Percentiles rank a stretch among this genome's conserved stretches.
phyloP scores from a whole-genome alignment of 2,797 vertebrate species.

The Coregonus ussuriensis region DNA sequence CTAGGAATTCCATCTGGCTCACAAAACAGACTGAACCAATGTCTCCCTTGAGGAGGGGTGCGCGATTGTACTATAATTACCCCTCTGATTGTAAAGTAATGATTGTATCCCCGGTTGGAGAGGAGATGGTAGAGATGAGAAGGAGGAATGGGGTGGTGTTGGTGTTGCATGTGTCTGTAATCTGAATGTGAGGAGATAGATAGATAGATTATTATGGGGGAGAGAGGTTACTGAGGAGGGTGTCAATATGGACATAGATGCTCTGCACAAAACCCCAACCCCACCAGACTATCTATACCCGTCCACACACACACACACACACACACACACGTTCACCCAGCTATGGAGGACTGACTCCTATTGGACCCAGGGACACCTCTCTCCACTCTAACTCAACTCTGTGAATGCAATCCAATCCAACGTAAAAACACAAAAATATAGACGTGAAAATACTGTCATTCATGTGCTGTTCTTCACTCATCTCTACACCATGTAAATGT shows the following conservation, averaged over 20 bases:
- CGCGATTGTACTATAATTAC: conserved; percentile 41
- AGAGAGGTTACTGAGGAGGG: conserved; percentile 21
- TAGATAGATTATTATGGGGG: conserved; percentile 25
- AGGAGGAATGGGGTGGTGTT: conserved; percentile 38
- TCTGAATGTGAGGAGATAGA: conserved; percentile 36
- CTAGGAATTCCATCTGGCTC: too few species aligned
- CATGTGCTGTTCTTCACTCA: conserved; percentile 75
- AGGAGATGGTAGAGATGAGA: conserved; percentile 1
- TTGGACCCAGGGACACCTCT: conserved; percentile 22
- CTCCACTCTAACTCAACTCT: conserved; percentile 7
- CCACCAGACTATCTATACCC: conserved; percentile 18
- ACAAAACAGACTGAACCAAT: conserved; percentile 25
- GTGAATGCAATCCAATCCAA: conserved; percentile 1
- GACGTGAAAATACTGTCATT: conserved; percentile 50
- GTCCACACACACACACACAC: too few species aligned
- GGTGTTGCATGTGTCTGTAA: conserved; percentile 68
- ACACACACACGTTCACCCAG: too few species aligned
- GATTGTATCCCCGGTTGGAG: conserved; percentile 52
- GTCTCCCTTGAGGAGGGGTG: conserved; percentile 33
- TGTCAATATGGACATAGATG: conserved; percentile 37
- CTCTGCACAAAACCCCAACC: conserved; percentile 46
- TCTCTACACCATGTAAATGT: conserved; percentile 87
- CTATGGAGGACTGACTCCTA: too few species aligned
- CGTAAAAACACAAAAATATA: neutral
- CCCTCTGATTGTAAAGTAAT: conserved; percentile 45